These are phyloP conservation scores for Botrylloides violaceus DNA, from an alignment of 23 tunicate species.

Conservation along the genomic window DNA sequence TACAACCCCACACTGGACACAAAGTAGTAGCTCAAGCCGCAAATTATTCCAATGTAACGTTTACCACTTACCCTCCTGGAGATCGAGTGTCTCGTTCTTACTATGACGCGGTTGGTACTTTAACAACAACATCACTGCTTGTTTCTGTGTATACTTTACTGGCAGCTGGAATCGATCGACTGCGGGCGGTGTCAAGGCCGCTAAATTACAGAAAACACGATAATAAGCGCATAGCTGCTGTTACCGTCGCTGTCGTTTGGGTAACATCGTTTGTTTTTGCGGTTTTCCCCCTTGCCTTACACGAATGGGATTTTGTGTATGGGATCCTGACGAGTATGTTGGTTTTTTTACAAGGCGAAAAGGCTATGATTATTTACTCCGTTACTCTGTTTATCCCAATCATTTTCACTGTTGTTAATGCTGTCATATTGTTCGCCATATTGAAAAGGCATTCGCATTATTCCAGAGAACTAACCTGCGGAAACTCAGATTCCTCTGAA, in stretches of 20 bases:
- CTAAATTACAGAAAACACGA: slow-evolving; percentile 33
- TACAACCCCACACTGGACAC: not conserved
- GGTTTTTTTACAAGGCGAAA: slow-evolving; percentile 25
- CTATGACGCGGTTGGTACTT: slow-evolving; percentile 46
- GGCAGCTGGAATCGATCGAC: slow-evolving; percentile 58
- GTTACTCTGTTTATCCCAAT: slow-evolving; percentile 39
- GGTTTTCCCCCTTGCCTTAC: slow-evolving; percentile 24
- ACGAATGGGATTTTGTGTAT: slow-evolving; percentile 25
- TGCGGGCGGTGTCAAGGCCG: slow-evolving; percentile 43
- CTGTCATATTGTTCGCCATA: slow-evolving; percentile 18
- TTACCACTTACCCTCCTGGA: not conserved
- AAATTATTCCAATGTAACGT: not conserved
- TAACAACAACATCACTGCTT: slow-evolving; percentile 37
- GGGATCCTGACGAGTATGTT: slow-evolving; percentile 32
- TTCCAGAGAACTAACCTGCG: not conserved
- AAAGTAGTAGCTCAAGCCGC: not conserved
- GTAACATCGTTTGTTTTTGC: slow-evolving; percentile 28
- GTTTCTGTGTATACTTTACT: slow-evolving; percentile 58
- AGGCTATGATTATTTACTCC: slow-evolving; percentile 33
- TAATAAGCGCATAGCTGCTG: slow-evolving; percentile 42
- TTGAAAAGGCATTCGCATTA: slow-evolving; percentile 25
- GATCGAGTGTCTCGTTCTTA: slow-evolving; percentile 18
- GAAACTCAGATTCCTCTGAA: not conserved
- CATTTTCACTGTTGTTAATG: slow-evolving; percentile 32
- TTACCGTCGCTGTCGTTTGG: slow-evolving; percentile 27